A percentile compares a stretch with the other conserved stretches of the same genome.
These are phyloP conservation scores for Triplophysa dalaica DNA, from an alignment of 2,113 vertebrate genomes.

Conservation along the genomic window DNA sequence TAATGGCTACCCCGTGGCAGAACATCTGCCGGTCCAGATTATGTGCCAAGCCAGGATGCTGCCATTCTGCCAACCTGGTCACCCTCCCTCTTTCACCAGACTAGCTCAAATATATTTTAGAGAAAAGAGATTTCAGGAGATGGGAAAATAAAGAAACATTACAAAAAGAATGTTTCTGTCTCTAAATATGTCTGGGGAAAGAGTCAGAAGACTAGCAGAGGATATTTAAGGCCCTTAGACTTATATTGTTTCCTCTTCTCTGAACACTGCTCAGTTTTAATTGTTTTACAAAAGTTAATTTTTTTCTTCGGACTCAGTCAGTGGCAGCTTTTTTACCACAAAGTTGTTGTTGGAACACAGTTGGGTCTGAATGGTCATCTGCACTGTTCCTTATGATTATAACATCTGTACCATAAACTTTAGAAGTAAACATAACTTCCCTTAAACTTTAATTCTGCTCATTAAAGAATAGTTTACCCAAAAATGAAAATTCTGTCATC, in stretches of 20 bases:
- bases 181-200: background rate
- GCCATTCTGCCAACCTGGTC: conserved; percentile 28
- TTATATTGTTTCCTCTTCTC: background rate
- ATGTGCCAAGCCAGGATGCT: conserved; percentile 4
- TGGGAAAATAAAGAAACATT: background rate
- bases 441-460: too few relatives aligned
- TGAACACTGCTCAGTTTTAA: background rate
- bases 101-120: conserved; percentile 7
- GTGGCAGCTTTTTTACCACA: background rate
- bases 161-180: background rate
- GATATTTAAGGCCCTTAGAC: background rate
- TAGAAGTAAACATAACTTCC: too few relatives aligned
- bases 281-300: background rate
- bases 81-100: conserved; percentile 20
- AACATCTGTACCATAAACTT: too few relatives aligned
- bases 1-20: conserved; percentile 37
- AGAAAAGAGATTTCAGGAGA: conserved; percentile 6
- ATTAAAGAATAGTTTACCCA: too few relatives aligned
- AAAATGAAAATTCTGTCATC: too few relatives aligned
- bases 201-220: background rate
- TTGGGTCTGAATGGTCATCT: background rate
- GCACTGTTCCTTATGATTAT: too few relatives aligned
- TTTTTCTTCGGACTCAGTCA: background rate
- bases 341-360: too few relatives aligned
- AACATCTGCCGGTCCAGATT: conserved; percentile 39